Conservation (phyloP, 2,888 invertebrate species). For the Nowickia ferox region DNA sequence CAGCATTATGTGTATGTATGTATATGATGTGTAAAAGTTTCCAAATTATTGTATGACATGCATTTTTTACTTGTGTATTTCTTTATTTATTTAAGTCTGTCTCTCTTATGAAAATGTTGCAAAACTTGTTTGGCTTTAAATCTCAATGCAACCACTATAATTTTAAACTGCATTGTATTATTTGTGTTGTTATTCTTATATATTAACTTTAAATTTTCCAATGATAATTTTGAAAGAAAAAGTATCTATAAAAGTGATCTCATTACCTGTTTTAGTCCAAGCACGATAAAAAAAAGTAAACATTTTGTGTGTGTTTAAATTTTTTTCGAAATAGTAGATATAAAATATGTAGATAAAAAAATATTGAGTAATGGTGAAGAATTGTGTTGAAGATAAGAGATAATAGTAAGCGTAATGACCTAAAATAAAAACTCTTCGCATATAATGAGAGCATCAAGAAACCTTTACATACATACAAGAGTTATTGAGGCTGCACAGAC, state of each 20-base stretch:
- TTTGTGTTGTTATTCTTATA: slow-evolving; percentile 18
- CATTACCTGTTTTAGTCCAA: slow-evolving; percentile 39
- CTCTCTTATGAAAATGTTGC: slow-evolving; percentile 44
- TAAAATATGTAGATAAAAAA: not conserved
- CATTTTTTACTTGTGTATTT: not conserved
- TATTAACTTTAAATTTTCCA: slow-evolving; percentile 26
- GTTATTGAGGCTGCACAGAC: too few species aligned
- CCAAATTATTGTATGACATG: slow-evolving; percentile 5
- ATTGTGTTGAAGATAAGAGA: slow-evolving; percentile 58
- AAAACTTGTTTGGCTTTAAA: slow-evolving; percentile 57
- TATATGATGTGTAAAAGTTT: not conserved
- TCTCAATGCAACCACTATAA: slow-evolving; percentile 30
- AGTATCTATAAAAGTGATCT: slow-evolving; percentile 50
- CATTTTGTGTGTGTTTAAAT: not conserved
- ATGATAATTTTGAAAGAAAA: slow-evolving; percentile 54
- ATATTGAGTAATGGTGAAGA: slow-evolving; percentile 9
- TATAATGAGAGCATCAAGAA: not conserved
- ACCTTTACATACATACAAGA: too few species aligned
- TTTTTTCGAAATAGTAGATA: slow-evolving; percentile 35
- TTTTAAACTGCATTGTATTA: slow-evolving; percentile 9
- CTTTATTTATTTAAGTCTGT: not conserved
- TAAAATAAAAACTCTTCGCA: slow-evolving; percentile 19
- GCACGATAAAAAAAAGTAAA: slow-evolving; percentile 23
- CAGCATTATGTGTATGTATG: too few species aligned
- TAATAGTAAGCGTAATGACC: slow-evolving; percentile 24